Evolutionary conservation across 2,888 invertebrate genomes (phyloP).

Genomic region (Onchidella celtica): DNA sequence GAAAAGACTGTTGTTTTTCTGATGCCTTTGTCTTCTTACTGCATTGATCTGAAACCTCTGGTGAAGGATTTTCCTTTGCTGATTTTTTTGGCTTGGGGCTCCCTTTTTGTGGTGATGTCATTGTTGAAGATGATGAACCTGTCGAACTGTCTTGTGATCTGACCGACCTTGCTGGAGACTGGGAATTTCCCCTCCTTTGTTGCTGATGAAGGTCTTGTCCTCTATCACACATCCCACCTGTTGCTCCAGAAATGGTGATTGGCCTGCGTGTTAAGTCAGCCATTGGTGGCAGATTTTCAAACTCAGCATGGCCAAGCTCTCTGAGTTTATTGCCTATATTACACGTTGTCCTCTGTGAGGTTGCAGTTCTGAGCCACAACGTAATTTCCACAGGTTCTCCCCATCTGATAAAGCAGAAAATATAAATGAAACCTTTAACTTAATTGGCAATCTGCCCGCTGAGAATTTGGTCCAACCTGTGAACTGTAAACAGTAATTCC

Average conservation of each 20-base stretch:
- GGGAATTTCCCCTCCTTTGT: too few relatives aligned
- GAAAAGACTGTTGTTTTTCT: not conserved
- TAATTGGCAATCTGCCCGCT: too few relatives aligned
- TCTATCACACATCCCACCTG: not conserved
- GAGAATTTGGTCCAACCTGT: not conserved
- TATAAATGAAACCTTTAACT: too few relatives aligned
- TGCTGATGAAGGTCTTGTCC: not conserved
- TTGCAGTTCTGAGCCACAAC: conserved; percentile 32
- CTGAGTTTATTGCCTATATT: conserved; percentile 41
- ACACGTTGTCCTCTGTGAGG: not conserved
- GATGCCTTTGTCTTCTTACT: not conserved
- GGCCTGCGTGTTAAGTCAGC: too few relatives aligned
- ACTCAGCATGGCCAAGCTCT: conserved; percentile 19
- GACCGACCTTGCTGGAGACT: not conserved
- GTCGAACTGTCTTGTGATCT: not conserved
- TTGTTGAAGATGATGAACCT: not conserved
- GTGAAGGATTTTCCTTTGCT: not conserved
- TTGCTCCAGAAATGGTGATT: too few relatives aligned
- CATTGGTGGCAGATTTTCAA: conserved; percentile 29
- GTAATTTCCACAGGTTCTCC: conserved; percentile 36
- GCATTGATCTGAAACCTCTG: not conserved
- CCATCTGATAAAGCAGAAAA: conserved; percentile 25
- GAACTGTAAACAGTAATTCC: too few relatives aligned
- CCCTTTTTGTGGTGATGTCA: not conserved
- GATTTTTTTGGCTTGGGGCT: not conserved